phyloP scores from a whole-genome alignment of 2,888 invertebrate genomes.

The Tryphoninae sp. region DNA sequence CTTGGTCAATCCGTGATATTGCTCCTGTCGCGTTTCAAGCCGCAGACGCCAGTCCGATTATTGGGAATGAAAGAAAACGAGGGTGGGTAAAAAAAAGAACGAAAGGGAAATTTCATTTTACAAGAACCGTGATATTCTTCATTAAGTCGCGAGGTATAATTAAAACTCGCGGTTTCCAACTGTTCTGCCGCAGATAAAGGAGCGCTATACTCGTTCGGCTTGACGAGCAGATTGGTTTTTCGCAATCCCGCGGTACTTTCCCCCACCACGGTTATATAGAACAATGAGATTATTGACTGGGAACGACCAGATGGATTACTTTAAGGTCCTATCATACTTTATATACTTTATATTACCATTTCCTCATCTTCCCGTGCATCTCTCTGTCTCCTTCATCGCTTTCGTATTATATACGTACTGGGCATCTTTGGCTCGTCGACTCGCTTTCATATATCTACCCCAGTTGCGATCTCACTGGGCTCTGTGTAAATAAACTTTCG shows the following conservation, averaged over 20 bases:
- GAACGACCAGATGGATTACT: conserved; percentile 32
- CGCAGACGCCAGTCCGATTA: background rate
- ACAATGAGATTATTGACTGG: conserved; percentile 53
- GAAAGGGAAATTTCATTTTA: conserved; percentile 9
- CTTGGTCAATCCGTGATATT: conserved; percentile 49
- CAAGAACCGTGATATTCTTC: conserved; percentile 16
- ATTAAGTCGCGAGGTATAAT: conserved; percentile 34
- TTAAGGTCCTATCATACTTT: background rate
- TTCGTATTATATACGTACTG: background rate
- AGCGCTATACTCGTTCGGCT: conserved; percentile 2
- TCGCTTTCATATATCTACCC: background rate
- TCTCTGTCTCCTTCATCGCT: background rate
- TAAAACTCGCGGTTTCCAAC: conserved; percentile 25
- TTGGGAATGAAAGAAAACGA: background rate
- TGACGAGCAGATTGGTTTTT: conserved; percentile 28
- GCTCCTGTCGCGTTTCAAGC: conserved; percentile 40
- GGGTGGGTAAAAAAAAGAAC: background rate
- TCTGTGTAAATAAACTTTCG: conserved; percentile 48
- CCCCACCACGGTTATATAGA: background rate
- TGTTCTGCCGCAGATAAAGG: conserved; percentile 4
- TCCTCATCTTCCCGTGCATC: background rate
- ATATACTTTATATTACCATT: background rate
- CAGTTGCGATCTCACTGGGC: background rate
- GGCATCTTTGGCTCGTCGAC: background rate
- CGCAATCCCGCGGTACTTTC: conserved; percentile 11